Evolutionary conservation across 2,797 vertebrate genomes (phyloP).

Genomic region (Pteropus rufus): DNA sequence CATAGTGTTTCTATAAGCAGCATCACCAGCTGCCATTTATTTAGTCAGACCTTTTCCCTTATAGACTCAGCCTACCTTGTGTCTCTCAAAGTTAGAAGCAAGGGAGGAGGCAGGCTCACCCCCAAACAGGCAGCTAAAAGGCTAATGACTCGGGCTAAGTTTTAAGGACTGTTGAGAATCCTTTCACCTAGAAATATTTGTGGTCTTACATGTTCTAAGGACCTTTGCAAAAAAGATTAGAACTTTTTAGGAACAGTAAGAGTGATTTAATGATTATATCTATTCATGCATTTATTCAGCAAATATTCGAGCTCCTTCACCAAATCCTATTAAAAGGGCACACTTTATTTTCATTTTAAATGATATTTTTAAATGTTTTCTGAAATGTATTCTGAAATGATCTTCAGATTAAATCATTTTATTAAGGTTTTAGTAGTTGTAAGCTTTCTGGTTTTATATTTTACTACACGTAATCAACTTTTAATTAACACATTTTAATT

Average conservation of each 20-base stretch:
- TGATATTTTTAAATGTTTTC: constrained; percentile 25
- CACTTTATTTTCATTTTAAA: constrained; percentile 44
- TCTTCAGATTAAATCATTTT: background rate
- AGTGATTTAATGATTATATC: background rate
- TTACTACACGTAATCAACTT: background rate
- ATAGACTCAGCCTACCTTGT: background rate
- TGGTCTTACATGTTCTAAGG: background rate
- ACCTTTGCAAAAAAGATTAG: constrained; percentile 4
- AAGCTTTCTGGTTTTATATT: background rate
- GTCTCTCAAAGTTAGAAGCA: background rate
- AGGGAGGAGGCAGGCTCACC: background rate
- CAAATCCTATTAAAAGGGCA: background rate
- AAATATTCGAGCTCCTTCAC: background rate
- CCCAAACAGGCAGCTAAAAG: background rate
- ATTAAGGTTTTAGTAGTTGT: constrained; percentile 23
- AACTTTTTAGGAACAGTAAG: background rate
- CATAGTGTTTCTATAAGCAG: background rate
- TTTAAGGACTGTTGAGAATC: background rate
- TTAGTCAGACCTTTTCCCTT: background rate
- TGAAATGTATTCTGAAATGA: constrained; percentile 2
- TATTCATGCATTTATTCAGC: background rate
- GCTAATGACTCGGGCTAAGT: background rate
- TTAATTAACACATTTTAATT: constrained; percentile 36
- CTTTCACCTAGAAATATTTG: background rate
- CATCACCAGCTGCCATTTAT: background rate